Evolutionary conservation across 2,888 invertebrate genomes (phyloP).

Genomic region (Elaeidobius kamerunicus): DNA sequence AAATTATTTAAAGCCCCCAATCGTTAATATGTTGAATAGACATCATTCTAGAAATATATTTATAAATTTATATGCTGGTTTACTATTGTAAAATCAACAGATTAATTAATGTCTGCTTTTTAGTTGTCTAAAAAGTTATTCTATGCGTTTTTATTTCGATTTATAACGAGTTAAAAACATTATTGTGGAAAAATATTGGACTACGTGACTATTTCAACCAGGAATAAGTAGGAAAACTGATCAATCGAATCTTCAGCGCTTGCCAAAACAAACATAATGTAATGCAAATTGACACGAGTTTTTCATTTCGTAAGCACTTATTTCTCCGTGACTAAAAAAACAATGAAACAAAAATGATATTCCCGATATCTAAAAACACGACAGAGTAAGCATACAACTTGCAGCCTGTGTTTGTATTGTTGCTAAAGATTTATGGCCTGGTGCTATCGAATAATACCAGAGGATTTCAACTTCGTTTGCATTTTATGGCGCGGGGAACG

Average conservation of each 20-base stretch:
- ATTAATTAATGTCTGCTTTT: too few relatives aligned
- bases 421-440: constrained; percentile 18
- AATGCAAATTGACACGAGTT: neutral
- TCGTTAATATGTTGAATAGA: too few relatives aligned
- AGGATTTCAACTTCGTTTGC: constrained; percentile 21
- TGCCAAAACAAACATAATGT: neutral
- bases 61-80: too few relatives aligned
- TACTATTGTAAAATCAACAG: too few relatives aligned
- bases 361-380: neutral
- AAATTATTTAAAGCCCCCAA: too few relatives aligned
- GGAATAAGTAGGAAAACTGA: neutral
- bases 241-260: neutral
- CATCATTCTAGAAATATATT: too few relatives aligned
- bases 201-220: too few relatives aligned
- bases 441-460: constrained; percentile 12
- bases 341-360: neutral
- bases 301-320: neutral
- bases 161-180: too few relatives aligned
- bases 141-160: too few relatives aligned
- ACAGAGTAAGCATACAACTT: neutral
- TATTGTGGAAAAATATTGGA: too few relatives aligned
- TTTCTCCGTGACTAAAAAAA: neutral
- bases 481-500: constrained; percentile 13
- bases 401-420: constrained; percentile 15
- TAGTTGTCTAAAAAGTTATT: too few relatives aligned